Conservation (phyloP, 1,140 invertebrate species). For the Drosophila subobscura region DNA sequence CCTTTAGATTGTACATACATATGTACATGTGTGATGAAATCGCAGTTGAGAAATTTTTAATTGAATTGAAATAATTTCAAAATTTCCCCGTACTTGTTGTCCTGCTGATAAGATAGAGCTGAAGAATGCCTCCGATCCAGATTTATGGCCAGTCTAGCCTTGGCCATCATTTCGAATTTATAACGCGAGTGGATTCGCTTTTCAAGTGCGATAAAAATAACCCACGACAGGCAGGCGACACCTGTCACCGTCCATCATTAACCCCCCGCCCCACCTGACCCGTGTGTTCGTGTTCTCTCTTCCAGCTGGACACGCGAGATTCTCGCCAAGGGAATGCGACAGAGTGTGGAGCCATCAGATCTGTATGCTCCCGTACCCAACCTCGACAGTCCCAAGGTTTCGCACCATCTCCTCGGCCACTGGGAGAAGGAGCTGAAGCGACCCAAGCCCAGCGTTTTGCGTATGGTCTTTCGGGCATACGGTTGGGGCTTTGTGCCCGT, state of each 20-base stretch:
- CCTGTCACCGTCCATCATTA: constrained; percentile 34
- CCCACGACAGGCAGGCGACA: constrained; percentile 30
- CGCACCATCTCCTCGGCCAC: constrained; percentile 84
- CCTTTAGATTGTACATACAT: no score
- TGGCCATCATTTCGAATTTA: constrained; percentile 50
- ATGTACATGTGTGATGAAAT: background rate
- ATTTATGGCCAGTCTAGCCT: constrained; percentile 42
- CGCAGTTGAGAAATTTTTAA: no score
- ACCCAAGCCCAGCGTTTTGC: constrained; percentile 84
- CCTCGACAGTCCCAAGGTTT: constrained; percentile 83
- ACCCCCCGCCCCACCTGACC: constrained; percentile 2
- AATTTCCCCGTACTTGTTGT: constrained; percentile 30
- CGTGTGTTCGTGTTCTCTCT: constrained; percentile 31
- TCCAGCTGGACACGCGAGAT: constrained; percentile 83
- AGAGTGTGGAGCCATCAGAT: constrained; percentile 83
- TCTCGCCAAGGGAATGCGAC: constrained; percentile 80
- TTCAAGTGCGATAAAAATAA: constrained; percentile 36
- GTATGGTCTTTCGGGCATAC: constrained; percentile 87
- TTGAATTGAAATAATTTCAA: background rate
- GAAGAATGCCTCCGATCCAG: constrained; percentile 16
- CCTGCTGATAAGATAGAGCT: constrained; percentile 52
- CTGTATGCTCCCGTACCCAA: constrained; percentile 83
- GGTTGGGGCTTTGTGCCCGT: constrained; percentile 79
- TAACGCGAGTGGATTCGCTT: constrained; percentile 28
- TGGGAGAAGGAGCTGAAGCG: constrained; percentile 85